Conservation (phyloP, 2,888 invertebrate species). For the Chaetogeoica ovagalla region DNA sequence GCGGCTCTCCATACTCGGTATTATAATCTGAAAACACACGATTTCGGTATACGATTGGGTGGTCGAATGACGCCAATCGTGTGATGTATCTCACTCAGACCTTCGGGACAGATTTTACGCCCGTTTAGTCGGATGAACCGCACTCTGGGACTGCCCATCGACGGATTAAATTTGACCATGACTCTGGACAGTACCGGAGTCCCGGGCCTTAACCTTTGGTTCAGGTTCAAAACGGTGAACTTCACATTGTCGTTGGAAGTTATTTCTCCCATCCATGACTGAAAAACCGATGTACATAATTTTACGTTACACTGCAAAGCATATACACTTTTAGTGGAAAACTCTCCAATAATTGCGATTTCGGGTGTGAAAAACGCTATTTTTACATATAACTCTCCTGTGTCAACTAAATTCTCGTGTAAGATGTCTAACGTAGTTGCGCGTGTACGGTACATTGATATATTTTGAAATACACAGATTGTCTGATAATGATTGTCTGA, state of each 20-base stretch:
- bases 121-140: slow-evolving; percentile 65
- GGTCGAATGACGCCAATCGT: too few relatives aligned
- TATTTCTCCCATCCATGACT: slow-evolving; percentile 68
- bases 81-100: slow-evolving; percentile 49
- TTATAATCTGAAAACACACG: background rate
- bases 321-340: too few relatives aligned
- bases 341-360: too few relatives aligned
- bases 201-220: slow-evolving; percentile 65
- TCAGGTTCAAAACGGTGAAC: slow-evolving; percentile 66
- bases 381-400: too few relatives aligned
- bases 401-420: too few relatives aligned
- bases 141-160: slow-evolving; percentile 62
- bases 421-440: too few relatives aligned
- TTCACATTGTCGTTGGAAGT: slow-evolving; percentile 65
- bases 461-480: too few relatives aligned
- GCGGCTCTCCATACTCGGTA: background rate
- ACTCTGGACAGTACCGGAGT: slow-evolving; percentile 65
- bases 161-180: slow-evolving; percentile 66
- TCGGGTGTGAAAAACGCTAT: too few relatives aligned
- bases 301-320: too few relatives aligned
- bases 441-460: too few relatives aligned
- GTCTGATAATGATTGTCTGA: too few relatives aligned
- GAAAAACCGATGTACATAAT: slow-evolving; percentile 50
- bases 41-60: too few relatives aligned
- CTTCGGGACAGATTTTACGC: slow-evolving; percentile 61